A percentile compares a stretch with the other conserved stretches of the same genome.
Evolutionary conservation across 2,113 vertebrate genomes (phyloP).

Genomic region (Chloroceryle aenea): DNA sequence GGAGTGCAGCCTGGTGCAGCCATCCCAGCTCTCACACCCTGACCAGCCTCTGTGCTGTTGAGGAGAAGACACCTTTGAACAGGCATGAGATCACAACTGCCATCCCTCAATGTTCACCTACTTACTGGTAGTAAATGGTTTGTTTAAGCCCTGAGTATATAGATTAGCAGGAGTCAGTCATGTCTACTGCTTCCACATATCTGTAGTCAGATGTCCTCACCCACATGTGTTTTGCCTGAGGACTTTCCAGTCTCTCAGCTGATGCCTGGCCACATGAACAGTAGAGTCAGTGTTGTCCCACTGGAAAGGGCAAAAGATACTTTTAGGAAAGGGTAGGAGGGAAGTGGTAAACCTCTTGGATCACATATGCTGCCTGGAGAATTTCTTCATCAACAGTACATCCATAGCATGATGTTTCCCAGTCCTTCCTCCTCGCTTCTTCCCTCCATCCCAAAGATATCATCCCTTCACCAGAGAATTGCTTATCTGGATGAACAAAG

Average conservation of each 20-base stretch:
- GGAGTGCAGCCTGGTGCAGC: no score
- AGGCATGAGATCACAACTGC: background rate
- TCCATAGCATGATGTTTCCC: background rate
- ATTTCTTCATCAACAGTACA: background rate
- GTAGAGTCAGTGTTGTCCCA: background rate
- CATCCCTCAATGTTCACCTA: background rate
- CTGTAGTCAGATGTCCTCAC: rapidly evolving
- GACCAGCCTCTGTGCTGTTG: no score
- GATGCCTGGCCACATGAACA: background rate
- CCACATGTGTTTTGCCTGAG: background rate
- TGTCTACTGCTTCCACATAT: background rate
- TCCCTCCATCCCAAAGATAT: background rate
- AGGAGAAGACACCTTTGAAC: background rate
- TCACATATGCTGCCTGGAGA: background rate
- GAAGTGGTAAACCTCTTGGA: background rate
- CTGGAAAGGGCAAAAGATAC: background rate
- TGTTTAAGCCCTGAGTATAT: background rate
- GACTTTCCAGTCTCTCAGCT: background rate
- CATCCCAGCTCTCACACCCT: background rate
- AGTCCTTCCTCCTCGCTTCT: background rate
- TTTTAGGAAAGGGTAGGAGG: background rate
- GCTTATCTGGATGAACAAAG: background rate
- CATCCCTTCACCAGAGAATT: background rate
- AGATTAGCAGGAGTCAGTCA: background rate
- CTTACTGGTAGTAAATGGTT: background rate